Evolutionary conservation across 2,797 vertebrate genomes (phyloP).

Genomic region (Propithecus deckenii): DNA sequence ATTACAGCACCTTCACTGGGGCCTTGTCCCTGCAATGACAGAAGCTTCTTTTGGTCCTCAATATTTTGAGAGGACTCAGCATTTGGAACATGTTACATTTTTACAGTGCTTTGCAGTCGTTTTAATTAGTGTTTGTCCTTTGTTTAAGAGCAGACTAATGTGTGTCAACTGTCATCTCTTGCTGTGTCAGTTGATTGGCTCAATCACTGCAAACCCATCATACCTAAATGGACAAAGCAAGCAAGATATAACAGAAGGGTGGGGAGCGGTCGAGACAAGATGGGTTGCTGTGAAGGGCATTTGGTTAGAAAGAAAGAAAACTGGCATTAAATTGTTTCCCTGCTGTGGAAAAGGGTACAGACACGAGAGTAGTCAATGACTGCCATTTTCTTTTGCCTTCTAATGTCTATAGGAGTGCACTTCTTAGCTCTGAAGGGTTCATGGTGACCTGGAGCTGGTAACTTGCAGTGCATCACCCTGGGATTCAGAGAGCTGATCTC

Average conservation of each 20-base stretch:
- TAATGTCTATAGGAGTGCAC: not conserved
- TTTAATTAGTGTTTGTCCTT: not conserved
- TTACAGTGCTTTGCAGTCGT: not conserved
- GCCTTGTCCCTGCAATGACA: not conserved
- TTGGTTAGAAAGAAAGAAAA: not conserved
- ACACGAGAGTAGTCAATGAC: not conserved
- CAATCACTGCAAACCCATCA: not conserved
- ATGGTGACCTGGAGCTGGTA: not conserved
- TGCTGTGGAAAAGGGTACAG: not conserved
- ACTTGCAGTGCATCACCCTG: not conserved
- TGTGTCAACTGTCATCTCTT: not conserved
- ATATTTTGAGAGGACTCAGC: not conserved
- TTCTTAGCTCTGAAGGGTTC: not conserved
- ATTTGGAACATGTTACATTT: not conserved
- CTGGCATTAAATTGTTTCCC: not conserved
- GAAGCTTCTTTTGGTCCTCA: not conserved
- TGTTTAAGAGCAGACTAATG: not conserved
- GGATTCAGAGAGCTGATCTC: not conserved
- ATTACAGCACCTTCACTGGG: not conserved
- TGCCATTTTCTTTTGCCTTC: not conserved
- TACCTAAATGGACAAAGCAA: not conserved
- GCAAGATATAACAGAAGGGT: not conserved
- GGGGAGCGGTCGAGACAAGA: not conserved
- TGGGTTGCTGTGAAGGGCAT: not conserved
- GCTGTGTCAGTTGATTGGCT: not conserved